Conservation (phyloP, 2,113 vertebrate genomes). For the Notothenia coriiceps region DNA sequence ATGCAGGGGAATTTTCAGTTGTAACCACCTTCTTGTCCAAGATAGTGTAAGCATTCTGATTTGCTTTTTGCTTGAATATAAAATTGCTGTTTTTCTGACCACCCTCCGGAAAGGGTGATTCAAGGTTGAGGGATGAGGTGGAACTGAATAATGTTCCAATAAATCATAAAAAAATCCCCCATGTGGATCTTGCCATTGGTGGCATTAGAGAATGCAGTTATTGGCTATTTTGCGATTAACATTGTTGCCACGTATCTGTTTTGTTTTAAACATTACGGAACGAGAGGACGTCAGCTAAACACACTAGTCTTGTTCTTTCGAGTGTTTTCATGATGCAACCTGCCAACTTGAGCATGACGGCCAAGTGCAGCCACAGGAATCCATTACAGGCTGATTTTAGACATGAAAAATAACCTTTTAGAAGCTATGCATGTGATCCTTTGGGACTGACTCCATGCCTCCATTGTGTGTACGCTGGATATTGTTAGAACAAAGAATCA, state of each 20-base stretch:
- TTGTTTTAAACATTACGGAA: slow-evolving; percentile 64
- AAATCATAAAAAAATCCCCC: slow-evolving; percentile 30
- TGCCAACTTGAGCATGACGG: slow-evolving; percentile 57
- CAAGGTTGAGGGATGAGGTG: slow-evolving; percentile 2
- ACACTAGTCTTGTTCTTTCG: slow-evolving; percentile 35
- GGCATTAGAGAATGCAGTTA: slow-evolving; percentile 14
- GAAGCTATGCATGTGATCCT: slow-evolving; percentile 53
- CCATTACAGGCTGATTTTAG: slow-evolving; percentile 67
- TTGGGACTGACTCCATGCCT: slow-evolving; percentile 50
- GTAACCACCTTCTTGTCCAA: not conserved
- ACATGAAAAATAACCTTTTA: slow-evolving; percentile 67
- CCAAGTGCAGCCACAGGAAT: slow-evolving; percentile 70
- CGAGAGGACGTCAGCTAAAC: slow-evolving; percentile 41
- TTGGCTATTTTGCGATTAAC: slow-evolving; percentile 25
- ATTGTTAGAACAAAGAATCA: slow-evolving; percentile 68
- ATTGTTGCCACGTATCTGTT: slow-evolving; percentile 51
- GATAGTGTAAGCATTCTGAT: not conserved
- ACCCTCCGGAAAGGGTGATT: slow-evolving; percentile 21
- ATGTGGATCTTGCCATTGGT: slow-evolving; percentile 24
- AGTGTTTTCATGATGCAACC: slow-evolving; percentile 63
- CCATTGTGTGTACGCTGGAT: slow-evolving; percentile 55
- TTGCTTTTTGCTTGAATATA: slow-evolving; percentile 12
- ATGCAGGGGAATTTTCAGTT: not conserved
- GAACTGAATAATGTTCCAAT: slow-evolving; percentile 26
- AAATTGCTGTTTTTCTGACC: slow-evolving; percentile 13